Evolutionary conservation across 2,888 invertebrate species (phyloP).

Genomic region (Polymixis lichenea): DNA sequence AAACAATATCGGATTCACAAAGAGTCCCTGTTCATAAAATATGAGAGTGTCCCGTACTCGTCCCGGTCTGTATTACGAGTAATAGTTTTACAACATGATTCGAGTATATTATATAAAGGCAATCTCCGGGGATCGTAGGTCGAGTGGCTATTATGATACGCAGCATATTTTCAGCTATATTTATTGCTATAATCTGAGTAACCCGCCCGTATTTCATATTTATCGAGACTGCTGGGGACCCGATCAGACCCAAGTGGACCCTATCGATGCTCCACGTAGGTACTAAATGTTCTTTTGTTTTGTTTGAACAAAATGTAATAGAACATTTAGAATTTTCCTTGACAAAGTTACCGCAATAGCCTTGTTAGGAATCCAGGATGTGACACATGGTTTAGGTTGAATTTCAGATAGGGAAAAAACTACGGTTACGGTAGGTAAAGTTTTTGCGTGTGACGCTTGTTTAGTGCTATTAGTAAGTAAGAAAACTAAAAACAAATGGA

Average conservation of each 20-base stretch:
- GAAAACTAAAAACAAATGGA: too few relatives aligned
- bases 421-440: not conserved
- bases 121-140: conserved; percentile 68
- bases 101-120: conserved; percentile 61
- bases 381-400: conserved; percentile 14
- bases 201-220: conserved; percentile 76
- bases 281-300: conserved; percentile 49
- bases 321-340: conserved; percentile 7
- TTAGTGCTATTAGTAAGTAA: too few relatives aligned
- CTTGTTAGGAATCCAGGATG: not conserved
- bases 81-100: conserved; percentile 65
- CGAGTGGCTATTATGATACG: conserved; percentile 68
- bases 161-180: conserved; percentile 77
- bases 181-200: conserved; percentile 78
- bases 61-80: conserved; percentile 38
- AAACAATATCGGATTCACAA: conserved; percentile 59
- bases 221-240: conserved; percentile 73
- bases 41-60: conserved; percentile 22
- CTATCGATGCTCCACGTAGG: conserved; percentile 54
- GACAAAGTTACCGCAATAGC: not conserved
- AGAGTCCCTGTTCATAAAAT: conserved; percentile 41
- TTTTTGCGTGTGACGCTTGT: not conserved
- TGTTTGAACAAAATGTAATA: not conserved
- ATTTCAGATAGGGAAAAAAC: conserved; percentile 5
- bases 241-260: conserved; percentile 72